Conservation (phyloP, 2,113 vertebrate genomes). For the Lycocorax pyrrhopterus region DNA sequence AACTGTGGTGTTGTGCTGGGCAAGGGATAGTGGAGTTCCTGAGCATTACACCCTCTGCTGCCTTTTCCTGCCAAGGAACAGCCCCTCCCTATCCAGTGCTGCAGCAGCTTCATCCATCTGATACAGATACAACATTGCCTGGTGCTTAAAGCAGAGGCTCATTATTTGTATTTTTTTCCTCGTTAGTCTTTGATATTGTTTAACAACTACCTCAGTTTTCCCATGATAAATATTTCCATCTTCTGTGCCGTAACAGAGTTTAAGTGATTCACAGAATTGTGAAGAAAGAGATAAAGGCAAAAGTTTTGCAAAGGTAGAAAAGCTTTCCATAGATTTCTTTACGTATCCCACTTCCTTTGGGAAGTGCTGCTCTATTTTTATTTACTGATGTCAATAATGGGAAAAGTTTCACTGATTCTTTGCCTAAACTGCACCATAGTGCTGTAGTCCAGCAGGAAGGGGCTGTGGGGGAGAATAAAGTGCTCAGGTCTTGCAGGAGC, state of each 20-base stretch:
- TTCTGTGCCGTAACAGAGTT: background rate
- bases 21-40: conserved; percentile 18
- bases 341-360: background rate
- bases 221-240: background rate
- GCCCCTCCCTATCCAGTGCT: background rate
- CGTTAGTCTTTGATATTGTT: background rate
- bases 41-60: conserved; percentile 3
- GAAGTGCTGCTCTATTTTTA: background rate
- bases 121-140: background rate
- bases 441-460: background rate
- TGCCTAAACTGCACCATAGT: accelerated
- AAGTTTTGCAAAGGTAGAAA: background rate
- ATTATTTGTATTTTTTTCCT: background rate
- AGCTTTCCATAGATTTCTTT: background rate
- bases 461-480: background rate
- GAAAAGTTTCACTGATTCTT: background rate
- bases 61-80: background rate
- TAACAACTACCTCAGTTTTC: background rate
- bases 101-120: background rate
- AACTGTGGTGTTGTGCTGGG: conserved; percentile 6
- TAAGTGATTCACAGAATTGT: background rate
- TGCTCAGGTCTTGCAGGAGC: background rate
- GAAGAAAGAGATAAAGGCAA: background rate
- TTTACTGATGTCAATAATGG: background rate
- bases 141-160: background rate